Base-by-base conservation (phyloP, 2,797 vertebrate genomes). In the Novumbra hubbsi region DNA sequence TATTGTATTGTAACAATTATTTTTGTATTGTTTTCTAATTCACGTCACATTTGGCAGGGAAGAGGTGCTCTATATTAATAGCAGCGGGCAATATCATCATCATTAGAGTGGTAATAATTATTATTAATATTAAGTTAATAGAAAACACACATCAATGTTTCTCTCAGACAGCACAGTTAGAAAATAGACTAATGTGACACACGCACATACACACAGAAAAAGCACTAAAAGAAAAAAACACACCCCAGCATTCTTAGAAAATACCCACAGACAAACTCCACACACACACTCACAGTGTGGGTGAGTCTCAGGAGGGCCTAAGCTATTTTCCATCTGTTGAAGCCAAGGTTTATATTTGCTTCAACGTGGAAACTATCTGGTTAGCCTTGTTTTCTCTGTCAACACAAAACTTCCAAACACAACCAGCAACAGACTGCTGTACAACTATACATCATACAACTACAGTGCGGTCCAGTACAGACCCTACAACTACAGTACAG, bases 381-480 rank as follows among this genome's bases (percentile, higher is more conserved):
- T 81, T 85, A 85, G 76, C 71, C 85, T 82, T 92, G 81, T 91
- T 93, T 91, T 90, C 89, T 91, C 88, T 90, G 91, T 91, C 83
- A 92, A 86, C 78, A 92, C 73, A 81, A 83, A 85, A 66, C 79
- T 84, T 74, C 85, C 83, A 80, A 81, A 82, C 72, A 73, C 83
- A 81, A 80, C 79, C 80, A 55, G 48, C 21, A 50, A 21, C 70
- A 24, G 19, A 81, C 71, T 72, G 17, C 55, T 38, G 52, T 38
- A 28, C 45, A 70, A 64, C 45, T 19, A 55, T 24, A 32, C 21
- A 30, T 64, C 19, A 38, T 68, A 9, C 34, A 6, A 48, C 9
- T 68, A 24, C n/a, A 68, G 41, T 27, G 12, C 15, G 16, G 21
- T 45, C 15, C 5, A 63, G 60, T 28, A 30, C 45, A 49, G 21